Evolutionary conservation across 2,797 vertebrate species (phyloP).

Genomic region (Lophius americanus): DNA sequence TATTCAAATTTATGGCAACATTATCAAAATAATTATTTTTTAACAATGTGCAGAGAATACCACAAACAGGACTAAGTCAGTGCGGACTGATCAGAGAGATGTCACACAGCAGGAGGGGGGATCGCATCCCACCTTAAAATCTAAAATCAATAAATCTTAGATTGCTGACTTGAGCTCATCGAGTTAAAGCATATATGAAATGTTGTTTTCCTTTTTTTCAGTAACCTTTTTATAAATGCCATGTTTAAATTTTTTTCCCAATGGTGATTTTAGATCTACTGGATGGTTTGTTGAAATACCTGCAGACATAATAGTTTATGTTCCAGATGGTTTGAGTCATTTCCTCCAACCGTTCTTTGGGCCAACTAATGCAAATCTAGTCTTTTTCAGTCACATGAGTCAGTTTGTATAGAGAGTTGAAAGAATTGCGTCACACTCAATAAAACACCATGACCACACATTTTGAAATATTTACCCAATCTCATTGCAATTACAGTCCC

Average conservation of each 20-base stretch:
- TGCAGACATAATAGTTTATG: neutral
- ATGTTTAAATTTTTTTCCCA: neutral
- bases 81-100: constrained; percentile 30
- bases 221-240: neutral
- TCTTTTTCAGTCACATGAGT: constrained; percentile 24
- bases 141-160: neutral
- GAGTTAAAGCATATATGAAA: neutral
- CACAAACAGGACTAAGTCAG: constrained; percentile 21
- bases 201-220: neutral
- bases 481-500: constrained; percentile 2
- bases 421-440: constrained; percentile 20
- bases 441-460: constrained; percentile 4
- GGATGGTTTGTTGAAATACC: neutral
- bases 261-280: neutral
- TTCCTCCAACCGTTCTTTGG: constrained; percentile 3
- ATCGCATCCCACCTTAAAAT: constrained; percentile 7
- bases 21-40: constrained; percentile 50
- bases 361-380: neutral
- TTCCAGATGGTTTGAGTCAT: neutral
- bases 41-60: constrained; percentile 25
- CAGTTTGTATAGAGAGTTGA: constrained; percentile 22
- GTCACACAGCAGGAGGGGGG: constrained; percentile 11
- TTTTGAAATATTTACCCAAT: constrained; percentile 27
- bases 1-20: constrained; percentile 35
- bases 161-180: neutral